These are phyloP conservation scores for Passerina amoena DNA, from an alignment of 2,113 vertebrate genomes.

Conservation along the genomic window DNA sequence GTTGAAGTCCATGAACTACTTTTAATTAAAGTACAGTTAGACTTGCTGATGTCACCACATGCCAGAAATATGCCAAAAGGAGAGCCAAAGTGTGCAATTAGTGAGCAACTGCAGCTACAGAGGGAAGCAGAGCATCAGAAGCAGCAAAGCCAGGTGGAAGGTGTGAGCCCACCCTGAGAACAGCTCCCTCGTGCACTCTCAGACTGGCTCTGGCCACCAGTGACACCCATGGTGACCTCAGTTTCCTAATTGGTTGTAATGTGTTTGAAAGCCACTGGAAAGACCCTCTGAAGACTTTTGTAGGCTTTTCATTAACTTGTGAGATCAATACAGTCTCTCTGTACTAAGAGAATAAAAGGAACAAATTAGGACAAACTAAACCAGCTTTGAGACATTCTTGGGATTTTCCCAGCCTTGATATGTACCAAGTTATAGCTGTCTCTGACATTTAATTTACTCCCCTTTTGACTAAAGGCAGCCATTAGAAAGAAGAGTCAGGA, in stretches of 20 bases:
- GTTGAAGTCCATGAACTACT: not conserved
- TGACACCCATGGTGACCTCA: not conserved
- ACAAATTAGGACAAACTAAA: not conserved
- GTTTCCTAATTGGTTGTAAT: not conserved
- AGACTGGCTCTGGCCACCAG: not conserved
- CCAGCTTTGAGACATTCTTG: not conserved
- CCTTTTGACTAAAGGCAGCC: not conserved
- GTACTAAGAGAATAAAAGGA: not conserved
- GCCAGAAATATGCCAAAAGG: not conserved
- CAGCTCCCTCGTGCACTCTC: not conserved
- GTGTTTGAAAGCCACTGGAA: not conserved
- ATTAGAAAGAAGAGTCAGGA: not conserved
- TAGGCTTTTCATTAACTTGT: not conserved
- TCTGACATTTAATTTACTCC: not conserved
- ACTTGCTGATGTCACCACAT: not conserved
- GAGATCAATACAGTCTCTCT: not conserved
- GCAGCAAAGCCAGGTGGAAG: not conserved
- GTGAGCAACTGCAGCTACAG: not conserved
- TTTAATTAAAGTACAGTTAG: not conserved
- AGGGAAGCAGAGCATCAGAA: not conserved
- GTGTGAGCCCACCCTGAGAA: fast-evolving
- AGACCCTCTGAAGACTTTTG: not conserved
- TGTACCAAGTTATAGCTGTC: not conserved
- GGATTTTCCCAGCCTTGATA: not conserved
- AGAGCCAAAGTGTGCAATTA: not conserved